phyloP scores from a whole-genome alignment of 2,797 vertebrate genomes.

The Tapirus indicus region DNA sequence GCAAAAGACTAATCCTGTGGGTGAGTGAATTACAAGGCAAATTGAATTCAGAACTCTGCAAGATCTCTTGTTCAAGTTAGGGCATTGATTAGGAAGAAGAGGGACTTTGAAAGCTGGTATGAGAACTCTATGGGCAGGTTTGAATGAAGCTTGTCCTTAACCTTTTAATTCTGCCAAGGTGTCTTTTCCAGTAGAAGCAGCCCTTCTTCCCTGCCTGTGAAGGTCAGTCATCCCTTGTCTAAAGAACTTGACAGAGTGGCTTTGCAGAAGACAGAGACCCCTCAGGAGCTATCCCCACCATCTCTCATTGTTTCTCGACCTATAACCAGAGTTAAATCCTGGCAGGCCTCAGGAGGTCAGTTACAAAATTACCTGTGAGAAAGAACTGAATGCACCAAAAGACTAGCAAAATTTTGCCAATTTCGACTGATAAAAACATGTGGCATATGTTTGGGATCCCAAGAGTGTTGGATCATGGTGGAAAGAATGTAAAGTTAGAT shows the following conservation, averaged over 20 bases:
- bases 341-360: not conserved
- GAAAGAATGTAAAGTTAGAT: not conserved
- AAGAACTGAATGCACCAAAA: not conserved
- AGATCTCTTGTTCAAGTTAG: not conserved
- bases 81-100: not conserved
- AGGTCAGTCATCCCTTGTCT: not conserved
- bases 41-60: not conserved
- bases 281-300: not conserved
- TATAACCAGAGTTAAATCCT: not conserved
- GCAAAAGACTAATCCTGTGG: not conserved
- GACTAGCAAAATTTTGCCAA: not conserved
- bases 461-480: not conserved
- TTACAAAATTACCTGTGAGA: not conserved
- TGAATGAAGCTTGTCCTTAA: not conserved
- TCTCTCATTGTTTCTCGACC: not conserved
- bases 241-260: not conserved
- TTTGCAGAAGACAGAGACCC: not conserved
- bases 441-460: not conserved
- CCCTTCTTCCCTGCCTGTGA: not conserved
- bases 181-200: not conserved
- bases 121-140: not conserved
- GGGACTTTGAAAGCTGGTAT: not conserved
- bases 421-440: not conserved
- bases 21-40: not conserved
- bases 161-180: not conserved